Base-by-base conservation (phyloP, 2,113 vertebrate species). In the Neolamprologus sp. region DNA sequence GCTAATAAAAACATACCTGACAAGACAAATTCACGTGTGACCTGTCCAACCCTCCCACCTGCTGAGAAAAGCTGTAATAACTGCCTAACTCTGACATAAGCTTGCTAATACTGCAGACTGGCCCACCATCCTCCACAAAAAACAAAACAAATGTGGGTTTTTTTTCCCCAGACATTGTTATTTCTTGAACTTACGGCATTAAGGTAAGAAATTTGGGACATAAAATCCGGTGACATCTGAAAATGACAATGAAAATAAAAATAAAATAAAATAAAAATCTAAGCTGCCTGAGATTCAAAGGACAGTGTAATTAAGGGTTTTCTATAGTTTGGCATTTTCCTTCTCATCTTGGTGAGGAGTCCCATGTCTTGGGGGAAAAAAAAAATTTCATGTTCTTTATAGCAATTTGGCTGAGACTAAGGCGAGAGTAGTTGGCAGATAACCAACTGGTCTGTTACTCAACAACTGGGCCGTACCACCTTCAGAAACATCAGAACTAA, bases 151-250 rank as follows among this genome's bases (percentile, higher is more conserved):
- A 47, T 47, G 45, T 4, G 14, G 3, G 3, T 0, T 1, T 47
- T 17, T 47, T 47, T 47, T 47, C 0, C 0, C 4, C 42, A 79
- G 42, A 55, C 28, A n/a, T 85, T 85, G 58, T 42, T 26, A 31
- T 78, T 88, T 60, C 42, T 54, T 84, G 28, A 92, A 92, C 91
- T 49, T 87, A 12, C 79, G 87, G 94, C 88, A 84, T 83, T 12
- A 84, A 83, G 87, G 80, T 55, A 65, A 65, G 60, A 65, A 65
- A 35, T n/a, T 35, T 65, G 58, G 9, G 17, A 35, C 58, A 63
- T 63, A 47, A 80, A 88, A 88, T 92, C 92, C 68, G 80, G 57
- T 89, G 93, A 94, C 47, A 84, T 79, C 11, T 80, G 84, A 73
- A 60, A 82, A 9, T 26, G 16, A 40, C 26, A 79, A 51, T 2